Conservation (phyloP, 1,140 invertebrate genomes). For the Drosophila nasuta region DNA sequence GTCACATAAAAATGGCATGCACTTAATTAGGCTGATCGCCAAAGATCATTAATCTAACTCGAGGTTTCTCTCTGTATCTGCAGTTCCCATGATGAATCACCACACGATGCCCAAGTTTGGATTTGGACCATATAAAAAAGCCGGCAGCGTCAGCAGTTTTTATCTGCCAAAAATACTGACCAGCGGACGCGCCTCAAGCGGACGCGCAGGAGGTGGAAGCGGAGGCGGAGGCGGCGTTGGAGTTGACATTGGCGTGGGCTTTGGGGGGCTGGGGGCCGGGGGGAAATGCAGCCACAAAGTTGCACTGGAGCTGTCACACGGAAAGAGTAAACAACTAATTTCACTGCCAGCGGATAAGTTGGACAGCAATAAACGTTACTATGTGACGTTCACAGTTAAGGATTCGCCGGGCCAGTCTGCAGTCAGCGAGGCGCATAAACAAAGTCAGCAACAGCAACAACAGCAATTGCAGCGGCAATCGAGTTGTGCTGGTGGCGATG, state of each 20-base stretch:
- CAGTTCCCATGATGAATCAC: conserved; percentile 90
- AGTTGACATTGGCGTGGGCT: conserved; percentile 17
- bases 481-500: conserved; percentile 43
- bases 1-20: conserved; percentile 33
- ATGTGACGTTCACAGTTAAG: conserved; percentile 95
- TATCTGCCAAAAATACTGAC: conserved; percentile 84
- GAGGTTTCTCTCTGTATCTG: conserved; percentile 46
- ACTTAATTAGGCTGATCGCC: conserved; percentile 42
- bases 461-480: conserved; percentile 36
- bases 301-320: conserved; percentile 91
- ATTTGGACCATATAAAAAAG: conserved; percentile 84
- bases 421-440: conserved; percentile 50
- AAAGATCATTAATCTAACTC: conserved; percentile 63
- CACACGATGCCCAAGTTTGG: conserved; percentile 90
- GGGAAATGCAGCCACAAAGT: conserved; percentile 85
- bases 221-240: conserved; percentile 35
- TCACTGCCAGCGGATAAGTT: conserved; percentile 93
- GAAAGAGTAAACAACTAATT: conserved; percentile 92
- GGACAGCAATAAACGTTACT: conserved; percentile 94
- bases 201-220: background rate
- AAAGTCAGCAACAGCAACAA: conserved; percentile 45
- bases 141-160: conserved; percentile 84
- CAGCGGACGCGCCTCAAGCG: conserved; percentile 64
- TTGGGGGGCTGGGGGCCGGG: conserved; percentile 31
- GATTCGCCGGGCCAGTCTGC: conserved; percentile 84